Conservation (phyloP, 2,888 invertebrate species). For the Watsonalla cultraria region DNA sequence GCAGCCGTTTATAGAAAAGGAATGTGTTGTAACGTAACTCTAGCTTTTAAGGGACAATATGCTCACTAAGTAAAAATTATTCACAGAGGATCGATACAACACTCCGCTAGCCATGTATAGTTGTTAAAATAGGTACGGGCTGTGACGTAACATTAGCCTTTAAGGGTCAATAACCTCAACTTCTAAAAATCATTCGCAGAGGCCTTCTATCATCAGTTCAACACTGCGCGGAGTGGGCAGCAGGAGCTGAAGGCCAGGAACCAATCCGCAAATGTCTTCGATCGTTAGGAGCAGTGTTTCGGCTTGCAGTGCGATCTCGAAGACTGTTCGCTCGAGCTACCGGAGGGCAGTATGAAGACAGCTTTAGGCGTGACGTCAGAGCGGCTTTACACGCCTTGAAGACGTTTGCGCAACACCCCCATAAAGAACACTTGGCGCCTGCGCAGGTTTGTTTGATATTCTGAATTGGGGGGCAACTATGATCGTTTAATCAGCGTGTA, state of each 20-base stretch:
- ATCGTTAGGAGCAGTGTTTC: slow-evolving; percentile 94
- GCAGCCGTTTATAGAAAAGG: too few species aligned
- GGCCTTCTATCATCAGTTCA: slow-evolving; percentile 93
- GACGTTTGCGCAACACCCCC: slow-evolving; percentile 82
- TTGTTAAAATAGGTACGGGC: too few species aligned
- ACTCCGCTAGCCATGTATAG: too few species aligned
- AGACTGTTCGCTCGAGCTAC: slow-evolving; percentile 91
- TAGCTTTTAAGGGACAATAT: too few species aligned
- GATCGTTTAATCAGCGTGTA: neutral
- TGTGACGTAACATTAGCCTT: too few species aligned
- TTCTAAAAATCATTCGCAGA: slow-evolving; percentile 51
- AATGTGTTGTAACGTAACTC: too few species aligned
- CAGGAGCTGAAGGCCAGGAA: slow-evolving; percentile 91
- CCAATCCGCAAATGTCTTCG: slow-evolving; percentile 94
- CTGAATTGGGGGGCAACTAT: neutral
- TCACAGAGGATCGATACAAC: too few species aligned
- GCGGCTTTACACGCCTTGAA: slow-evolving; percentile 89
- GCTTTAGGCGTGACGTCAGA: slow-evolving; percentile 89
- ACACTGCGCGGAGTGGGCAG: slow-evolving; percentile 92
- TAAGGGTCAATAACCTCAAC: neutral
- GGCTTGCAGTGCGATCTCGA: slow-evolving; percentile 93
- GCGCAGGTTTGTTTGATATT: slow-evolving; percentile 79
- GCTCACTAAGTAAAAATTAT: too few species aligned
- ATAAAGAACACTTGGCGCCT: slow-evolving; percentile 85
- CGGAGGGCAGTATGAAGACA: slow-evolving; percentile 93